Evolutionary conservation across 2,888 invertebrate species (phyloP).

Genomic region (Artemia sinica): DNA sequence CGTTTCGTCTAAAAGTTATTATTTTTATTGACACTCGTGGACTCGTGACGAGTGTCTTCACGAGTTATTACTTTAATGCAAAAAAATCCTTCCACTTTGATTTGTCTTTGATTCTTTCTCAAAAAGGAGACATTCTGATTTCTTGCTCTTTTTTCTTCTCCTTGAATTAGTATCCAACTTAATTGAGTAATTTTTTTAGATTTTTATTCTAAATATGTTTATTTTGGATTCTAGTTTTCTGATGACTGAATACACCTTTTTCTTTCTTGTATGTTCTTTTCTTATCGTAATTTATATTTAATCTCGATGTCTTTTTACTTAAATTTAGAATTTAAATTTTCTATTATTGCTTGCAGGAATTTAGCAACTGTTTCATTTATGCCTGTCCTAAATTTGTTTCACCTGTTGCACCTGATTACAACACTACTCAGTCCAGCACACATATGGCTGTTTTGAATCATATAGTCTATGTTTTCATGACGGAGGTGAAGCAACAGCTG

Average conservation of each 20-base stretch:
- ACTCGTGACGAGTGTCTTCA: no score
- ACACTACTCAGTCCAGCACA: conserved; percentile 49
- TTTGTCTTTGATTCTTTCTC: no score
- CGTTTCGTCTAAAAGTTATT: no score
- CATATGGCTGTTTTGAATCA: conserved; percentile 47
- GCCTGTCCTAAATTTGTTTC: conserved; percentile 95
- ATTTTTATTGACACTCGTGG: no score
- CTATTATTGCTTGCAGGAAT: conserved; percentile 40
- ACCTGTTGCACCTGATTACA: conserved; percentile 69
- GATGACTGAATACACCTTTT: not conserved
- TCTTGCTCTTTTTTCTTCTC: no score
- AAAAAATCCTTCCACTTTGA: no score
- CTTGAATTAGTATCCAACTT: no score
- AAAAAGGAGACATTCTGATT: no score
- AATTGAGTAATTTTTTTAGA: no score
- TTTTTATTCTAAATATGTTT: not conserved
- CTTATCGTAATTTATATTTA: not conserved
- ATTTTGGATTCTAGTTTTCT: not conserved
- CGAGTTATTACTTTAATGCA: no score
- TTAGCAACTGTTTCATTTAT: conserved; percentile 76
- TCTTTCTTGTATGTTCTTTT: not conserved
- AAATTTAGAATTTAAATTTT: no score
- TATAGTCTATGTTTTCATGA: conserved; percentile 74
- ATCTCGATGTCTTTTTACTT: not conserved
- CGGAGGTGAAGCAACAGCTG: conserved; percentile 90